Evolutionary conservation across 35 echinoderm and acorn worm species (phyloP).

Genomic region (Holothuria glaberrima): DNA sequence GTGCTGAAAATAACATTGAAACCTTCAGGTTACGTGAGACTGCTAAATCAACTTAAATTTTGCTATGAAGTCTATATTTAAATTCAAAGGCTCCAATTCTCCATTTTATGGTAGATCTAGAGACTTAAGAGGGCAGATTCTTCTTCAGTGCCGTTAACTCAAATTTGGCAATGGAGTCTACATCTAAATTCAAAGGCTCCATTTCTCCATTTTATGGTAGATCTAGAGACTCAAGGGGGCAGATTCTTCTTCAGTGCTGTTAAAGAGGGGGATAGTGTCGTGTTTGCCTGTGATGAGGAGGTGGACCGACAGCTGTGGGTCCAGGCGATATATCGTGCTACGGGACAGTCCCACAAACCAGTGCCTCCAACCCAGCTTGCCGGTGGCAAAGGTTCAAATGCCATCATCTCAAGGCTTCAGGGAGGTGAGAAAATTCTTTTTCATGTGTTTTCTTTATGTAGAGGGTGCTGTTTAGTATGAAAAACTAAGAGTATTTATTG

Average conservation of each 20-base stretch:
- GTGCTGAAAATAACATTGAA: too few species aligned
- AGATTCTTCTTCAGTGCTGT: conserved; percentile 98
- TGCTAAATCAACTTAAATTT: too few species aligned
- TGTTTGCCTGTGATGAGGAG: conserved; percentile 96
- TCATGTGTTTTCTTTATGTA: neutral
- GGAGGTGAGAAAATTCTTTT: conserved; percentile 68
- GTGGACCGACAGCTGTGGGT: conserved; percentile 99
- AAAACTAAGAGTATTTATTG: too few species aligned
- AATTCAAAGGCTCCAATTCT: too few species aligned
- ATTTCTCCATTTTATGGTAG: conserved; percentile 32
- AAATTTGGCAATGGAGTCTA: too few species aligned
- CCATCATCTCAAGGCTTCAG: conserved; percentile 98
- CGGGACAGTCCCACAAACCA: conserved; percentile 96
- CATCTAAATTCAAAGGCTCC: too few species aligned
- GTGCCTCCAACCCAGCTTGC: conserved; percentile 94
- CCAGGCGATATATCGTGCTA: conserved; percentile 94
- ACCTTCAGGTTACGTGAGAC: too few species aligned
- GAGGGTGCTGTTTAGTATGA: too few species aligned
- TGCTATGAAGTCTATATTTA: too few species aligned
- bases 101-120: conserved; percentile 68
- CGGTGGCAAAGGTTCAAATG: conserved; percentile 92
- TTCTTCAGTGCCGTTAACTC: conserved; percentile 99
- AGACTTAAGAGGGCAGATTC: conserved; percentile 83
- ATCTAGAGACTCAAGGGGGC: conserved; percentile 87
- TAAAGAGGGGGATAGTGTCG: conserved; percentile 94